Percentiles rank a stretch among this genome's conserved stretches.
Evolutionary conservation across 2,113 vertebrate genomes (phyloP).

Genomic region (Scortum barcoo): DNA sequence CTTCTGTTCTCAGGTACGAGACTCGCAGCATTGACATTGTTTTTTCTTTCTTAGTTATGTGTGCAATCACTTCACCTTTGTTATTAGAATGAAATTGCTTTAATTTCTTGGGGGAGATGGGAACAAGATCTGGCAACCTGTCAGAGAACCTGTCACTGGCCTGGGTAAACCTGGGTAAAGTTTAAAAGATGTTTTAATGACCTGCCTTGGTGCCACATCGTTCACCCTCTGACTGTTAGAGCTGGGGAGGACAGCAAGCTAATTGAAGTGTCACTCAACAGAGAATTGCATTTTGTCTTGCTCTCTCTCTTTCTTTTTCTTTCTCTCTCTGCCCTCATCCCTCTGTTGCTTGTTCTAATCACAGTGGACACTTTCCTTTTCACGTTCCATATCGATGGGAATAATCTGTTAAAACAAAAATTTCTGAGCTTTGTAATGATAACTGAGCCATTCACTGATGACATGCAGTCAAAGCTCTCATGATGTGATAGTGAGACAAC

Average conservation of each 20-base stretch:
- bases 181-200: conserved; percentile 76
- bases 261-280: conserved; percentile 77
- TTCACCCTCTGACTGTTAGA: conserved; percentile 62
- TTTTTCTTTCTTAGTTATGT: conserved; percentile 21
- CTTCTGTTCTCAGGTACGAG: not conserved
- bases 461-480: too few relatives aligned
- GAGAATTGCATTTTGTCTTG: conserved; percentile 44
- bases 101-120: conserved; percentile 56
- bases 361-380: not conserved
- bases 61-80: conserved; percentile 49
- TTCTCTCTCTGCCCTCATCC: not conserved
- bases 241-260: conserved; percentile 48
- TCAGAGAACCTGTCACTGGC: conserved; percentile 59
- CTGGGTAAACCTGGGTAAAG: conserved; percentile 64
- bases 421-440: too few relatives aligned
- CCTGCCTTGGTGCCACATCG: conserved; percentile 51
- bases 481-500: too few relatives aligned
- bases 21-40: not conserved
- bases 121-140: conserved; percentile 49
- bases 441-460: too few relatives aligned
- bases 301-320: conserved; percentile 6
- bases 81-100: conserved; percentile 63
- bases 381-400: not conserved
- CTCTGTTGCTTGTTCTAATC: conserved; percentile 13
- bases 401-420: too few relatives aligned